These are phyloP conservation scores for Cirrhinus molitorella DNA, from an alignment of 2,797 vertebrate species.

Conservation along the genomic window DNA sequence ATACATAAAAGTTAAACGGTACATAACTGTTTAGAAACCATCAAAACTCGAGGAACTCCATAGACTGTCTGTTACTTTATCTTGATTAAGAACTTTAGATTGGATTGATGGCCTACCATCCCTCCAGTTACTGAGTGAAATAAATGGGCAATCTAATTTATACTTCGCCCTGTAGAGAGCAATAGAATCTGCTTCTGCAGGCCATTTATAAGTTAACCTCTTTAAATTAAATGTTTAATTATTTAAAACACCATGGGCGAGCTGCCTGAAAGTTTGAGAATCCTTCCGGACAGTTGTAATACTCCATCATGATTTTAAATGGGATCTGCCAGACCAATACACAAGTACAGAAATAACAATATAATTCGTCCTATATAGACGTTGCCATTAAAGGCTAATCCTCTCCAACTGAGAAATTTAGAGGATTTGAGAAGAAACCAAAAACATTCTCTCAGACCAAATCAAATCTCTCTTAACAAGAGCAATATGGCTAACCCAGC, in stretches of 20 bases:
- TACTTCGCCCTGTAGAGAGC: constrained; percentile 8
- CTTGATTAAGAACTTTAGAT: constrained; percentile 16
- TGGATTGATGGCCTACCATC: constrained; percentile 1
- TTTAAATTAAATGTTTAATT: constrained; percentile 58
- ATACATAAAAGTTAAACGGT: background rate
- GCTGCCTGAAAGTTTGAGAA: constrained; percentile 39
- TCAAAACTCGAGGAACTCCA: constrained; percentile 2
- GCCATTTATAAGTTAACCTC: constrained; percentile 52
- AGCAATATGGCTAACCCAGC: background rate
- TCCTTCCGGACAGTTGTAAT: constrained; percentile 35
- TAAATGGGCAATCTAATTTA: constrained; percentile 47
- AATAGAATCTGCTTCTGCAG: constrained; percentile 24
- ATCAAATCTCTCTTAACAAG: background rate
- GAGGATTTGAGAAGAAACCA: background rate
- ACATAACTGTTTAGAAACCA: background rate
- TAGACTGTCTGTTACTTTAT: background rate
- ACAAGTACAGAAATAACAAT: constrained; percentile 22
- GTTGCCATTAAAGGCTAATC: background rate
- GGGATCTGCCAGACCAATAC: constrained; percentile 28
- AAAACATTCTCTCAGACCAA: background rate
- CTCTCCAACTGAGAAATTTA: constrained; percentile 1
- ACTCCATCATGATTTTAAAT: constrained; percentile 19
- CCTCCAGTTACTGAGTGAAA: constrained; percentile 28
- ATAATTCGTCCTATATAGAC: background rate
- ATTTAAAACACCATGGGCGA: constrained; percentile 46